These are phyloP conservation scores for Rallus crepitans DNA, from an alignment of 2,797 vertebrate genomes.

Conservation along the genomic window DNA sequence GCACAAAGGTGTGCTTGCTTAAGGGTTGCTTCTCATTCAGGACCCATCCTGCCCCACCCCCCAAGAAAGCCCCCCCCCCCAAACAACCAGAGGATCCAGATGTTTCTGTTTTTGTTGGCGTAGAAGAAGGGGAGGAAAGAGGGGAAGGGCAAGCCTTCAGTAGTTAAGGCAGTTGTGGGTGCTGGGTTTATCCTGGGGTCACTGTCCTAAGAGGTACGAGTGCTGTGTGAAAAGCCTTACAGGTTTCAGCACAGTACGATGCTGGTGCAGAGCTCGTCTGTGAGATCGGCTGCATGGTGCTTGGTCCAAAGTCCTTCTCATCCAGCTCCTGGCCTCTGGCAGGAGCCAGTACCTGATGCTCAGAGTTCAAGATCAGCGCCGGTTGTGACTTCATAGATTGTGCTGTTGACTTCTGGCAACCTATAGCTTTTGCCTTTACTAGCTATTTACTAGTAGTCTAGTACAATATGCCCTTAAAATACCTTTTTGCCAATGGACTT, in stretches of 20 bases:
- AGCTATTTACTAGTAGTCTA: background rate
- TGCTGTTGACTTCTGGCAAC: background rate
- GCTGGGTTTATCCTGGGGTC: background rate
- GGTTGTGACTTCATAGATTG: background rate
- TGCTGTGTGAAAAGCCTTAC: accelerated
- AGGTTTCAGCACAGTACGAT: background rate
- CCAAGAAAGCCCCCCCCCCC: background rate
- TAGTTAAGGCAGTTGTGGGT: background rate
- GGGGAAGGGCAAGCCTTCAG: background rate
- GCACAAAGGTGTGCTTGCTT: background rate
- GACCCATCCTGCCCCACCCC: too few relatives aligned
- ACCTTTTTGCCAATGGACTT: background rate
- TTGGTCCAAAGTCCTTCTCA: background rate
- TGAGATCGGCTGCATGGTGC: background rate
- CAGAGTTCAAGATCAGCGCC: background rate
- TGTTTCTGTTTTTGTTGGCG: background rate
- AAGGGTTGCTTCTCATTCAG: background rate
- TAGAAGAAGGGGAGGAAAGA: background rate
- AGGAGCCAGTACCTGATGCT: background rate
- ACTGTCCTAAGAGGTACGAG: background rate
- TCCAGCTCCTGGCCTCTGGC: background rate
- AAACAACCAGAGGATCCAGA: background rate
- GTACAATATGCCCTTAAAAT: background rate
- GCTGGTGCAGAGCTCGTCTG: accelerated
- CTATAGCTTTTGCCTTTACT: background rate